A percentile compares a stretch with the other conserved stretches of the same genome.
Conservation (phyloP, 2,113 vertebrate species). For the Catharus minimus region DNA sequence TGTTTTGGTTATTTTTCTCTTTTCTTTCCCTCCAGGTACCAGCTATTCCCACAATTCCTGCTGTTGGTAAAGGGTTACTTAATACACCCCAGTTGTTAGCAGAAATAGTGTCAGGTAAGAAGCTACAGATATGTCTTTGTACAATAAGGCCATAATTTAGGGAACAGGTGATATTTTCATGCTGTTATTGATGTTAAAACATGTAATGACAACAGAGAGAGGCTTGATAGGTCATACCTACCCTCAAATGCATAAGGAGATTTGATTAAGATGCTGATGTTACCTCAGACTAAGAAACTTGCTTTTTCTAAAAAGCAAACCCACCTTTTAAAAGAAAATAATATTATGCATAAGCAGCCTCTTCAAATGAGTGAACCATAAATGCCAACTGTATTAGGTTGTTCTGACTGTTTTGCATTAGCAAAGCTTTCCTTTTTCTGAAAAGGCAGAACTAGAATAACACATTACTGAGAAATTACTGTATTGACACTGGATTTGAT, state of each 20-base stretch:
- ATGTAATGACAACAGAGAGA: neutral
- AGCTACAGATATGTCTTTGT: neutral
- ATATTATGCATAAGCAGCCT: neutral
- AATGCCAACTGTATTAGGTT: neutral
- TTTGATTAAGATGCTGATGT: neutral
- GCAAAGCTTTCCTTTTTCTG: neutral
- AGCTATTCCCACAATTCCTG: slow-evolving; percentile 62
- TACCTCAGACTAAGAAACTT: neutral
- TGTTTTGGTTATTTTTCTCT: neutral
- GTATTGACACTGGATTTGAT: neutral
- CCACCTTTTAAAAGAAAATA: rapidly evolving
- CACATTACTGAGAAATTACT: neutral
- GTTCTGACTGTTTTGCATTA: neutral
- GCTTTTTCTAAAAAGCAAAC: neutral
- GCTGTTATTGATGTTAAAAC: neutral
- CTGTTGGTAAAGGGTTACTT: slow-evolving; percentile 61
- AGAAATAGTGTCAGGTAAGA: slow-evolving; percentile 81
- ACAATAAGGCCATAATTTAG: neutral
- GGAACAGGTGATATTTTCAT: neutral
- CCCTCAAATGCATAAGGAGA: neutral
- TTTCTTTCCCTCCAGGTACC: slow-evolving; percentile 53
- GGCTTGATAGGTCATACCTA: neutral
- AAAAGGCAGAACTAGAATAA: neutral
- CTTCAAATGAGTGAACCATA: neutral
- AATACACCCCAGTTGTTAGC: slow-evolving; percentile 69